These are phyloP conservation scores for Pelochelys cantorii DNA, from an alignment of 2,797 vertebrate genomes.

Conservation along the genomic window DNA sequence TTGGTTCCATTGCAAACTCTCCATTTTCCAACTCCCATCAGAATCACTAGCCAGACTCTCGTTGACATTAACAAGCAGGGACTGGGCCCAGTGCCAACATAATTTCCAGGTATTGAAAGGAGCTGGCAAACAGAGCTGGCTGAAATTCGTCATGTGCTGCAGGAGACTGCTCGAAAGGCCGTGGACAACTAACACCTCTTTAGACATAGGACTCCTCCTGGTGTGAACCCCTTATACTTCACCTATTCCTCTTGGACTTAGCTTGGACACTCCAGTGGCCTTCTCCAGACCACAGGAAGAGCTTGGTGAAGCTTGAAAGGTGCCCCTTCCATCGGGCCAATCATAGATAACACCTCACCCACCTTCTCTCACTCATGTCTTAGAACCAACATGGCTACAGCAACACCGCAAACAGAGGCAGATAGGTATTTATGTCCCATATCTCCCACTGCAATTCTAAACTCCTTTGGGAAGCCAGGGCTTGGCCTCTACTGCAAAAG, in stretches of 20 bases:
- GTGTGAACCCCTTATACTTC: not conserved
- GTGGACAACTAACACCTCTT: not conserved
- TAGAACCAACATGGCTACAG: not conserved
- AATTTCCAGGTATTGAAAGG: conserved; percentile 36
- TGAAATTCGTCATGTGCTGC: conserved; percentile 39
- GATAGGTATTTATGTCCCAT: not conserved
- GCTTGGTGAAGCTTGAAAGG: not conserved
- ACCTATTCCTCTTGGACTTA: not conserved
- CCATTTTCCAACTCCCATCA: not conserved
- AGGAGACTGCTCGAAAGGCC: not conserved
- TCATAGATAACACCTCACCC: not conserved
- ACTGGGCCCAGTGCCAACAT: conserved; percentile 12
- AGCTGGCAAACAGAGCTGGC: conserved; percentile 7
- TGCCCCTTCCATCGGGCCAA: not conserved
- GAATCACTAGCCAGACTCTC: conserved; percentile 48
- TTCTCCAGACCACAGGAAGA: not conserved
- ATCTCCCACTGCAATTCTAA: not conserved
- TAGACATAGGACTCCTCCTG: not conserved
- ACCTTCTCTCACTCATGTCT: not conserved
- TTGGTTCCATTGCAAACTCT: too few relatives aligned
- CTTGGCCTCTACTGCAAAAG: not conserved
- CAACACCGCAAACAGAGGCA: not conserved
- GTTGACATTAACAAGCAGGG: conserved; percentile 47
- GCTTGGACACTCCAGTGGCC: not conserved
- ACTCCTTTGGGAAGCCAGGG: not conserved